Evolutionary conservation across 2,888 invertebrate genomes (phyloP).

Genomic region (Apomyelois bistriatella): DNA sequence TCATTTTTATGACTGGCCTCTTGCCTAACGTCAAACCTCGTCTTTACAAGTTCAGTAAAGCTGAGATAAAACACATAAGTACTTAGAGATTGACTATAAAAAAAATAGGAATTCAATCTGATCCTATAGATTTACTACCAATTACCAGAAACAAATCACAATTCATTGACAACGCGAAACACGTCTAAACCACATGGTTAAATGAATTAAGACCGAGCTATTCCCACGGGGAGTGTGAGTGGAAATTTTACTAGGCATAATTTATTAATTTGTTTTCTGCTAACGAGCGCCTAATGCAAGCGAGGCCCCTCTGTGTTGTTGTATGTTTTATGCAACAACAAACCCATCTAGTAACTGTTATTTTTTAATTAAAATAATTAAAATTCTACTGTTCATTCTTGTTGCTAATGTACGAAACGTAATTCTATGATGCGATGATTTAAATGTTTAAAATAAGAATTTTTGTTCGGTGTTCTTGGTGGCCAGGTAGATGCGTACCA

Average conservation of each 20-base stretch:
- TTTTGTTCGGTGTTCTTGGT: neutral
- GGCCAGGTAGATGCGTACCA: too few species aligned
- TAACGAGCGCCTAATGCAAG: conserved; percentile 66
- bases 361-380: conserved; percentile 9
- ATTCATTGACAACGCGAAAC: conserved; percentile 1
- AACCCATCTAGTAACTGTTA: conserved; percentile 3
- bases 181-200: conserved; percentile 14
- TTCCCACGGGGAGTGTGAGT: conserved; percentile 67
- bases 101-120: too few species aligned
- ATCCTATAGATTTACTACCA: conserved; percentile 10
- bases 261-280: conserved; percentile 74
- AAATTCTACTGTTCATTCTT: neutral
- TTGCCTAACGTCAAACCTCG: too few species aligned
- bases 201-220: conserved; percentile 7
- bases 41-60: too few species aligned
- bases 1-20: too few species aligned
- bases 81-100: too few species aligned
- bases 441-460: neutral
- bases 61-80: too few species aligned
- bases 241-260: conserved; percentile 54
- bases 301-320: conserved; percentile 28
- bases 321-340: conserved; percentile 39
- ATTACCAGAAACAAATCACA: neutral
- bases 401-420: neutral
- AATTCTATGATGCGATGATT: neutral